A percentile compares a stretch with the other conserved stretches of the same genome.
phyloP scores from a whole-genome alignment of 2,113 vertebrate species.

The Mesocricetus auratus region DNA sequence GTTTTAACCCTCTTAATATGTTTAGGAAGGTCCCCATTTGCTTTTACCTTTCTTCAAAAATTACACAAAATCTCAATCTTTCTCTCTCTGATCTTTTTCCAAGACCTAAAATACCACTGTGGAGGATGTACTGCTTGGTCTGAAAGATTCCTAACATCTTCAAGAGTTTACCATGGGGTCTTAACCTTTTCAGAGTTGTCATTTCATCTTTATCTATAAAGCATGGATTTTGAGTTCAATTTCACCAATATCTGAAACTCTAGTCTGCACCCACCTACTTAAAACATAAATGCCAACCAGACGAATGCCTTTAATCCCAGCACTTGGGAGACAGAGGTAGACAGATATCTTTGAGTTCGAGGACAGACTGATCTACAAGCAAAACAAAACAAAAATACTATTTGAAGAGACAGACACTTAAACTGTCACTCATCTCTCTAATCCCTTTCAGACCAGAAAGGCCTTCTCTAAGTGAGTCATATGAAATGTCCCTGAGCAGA shows the following conservation, averaged over 20 bases:
- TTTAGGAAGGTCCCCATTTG: background rate
- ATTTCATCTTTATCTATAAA: background rate
- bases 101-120: conserved; percentile 36
- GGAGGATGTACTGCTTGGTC: background rate
- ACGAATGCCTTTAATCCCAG: background rate
- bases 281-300: conserved; percentile 9
- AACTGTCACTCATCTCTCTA: conserved; percentile 5
- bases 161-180: background rate
- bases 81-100: background rate
- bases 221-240: background rate
- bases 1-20: background rate
- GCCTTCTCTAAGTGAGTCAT: background rate
- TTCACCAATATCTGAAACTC: conserved; percentile 16
- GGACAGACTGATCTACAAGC: background rate
- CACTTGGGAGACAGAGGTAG: background rate
- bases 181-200: background rate
- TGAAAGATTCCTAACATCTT: background rate
- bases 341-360: background rate
- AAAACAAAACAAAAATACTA: background rate
- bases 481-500: background rate
- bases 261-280: background rate
- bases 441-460: conserved; percentile 1
- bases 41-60: background rate
- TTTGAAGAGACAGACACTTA: background rate
- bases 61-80: background rate